Evolutionary conservation across 2,113 vertebrate species (phyloP).

Genomic region (Neotragus pygmaeus): DNA sequence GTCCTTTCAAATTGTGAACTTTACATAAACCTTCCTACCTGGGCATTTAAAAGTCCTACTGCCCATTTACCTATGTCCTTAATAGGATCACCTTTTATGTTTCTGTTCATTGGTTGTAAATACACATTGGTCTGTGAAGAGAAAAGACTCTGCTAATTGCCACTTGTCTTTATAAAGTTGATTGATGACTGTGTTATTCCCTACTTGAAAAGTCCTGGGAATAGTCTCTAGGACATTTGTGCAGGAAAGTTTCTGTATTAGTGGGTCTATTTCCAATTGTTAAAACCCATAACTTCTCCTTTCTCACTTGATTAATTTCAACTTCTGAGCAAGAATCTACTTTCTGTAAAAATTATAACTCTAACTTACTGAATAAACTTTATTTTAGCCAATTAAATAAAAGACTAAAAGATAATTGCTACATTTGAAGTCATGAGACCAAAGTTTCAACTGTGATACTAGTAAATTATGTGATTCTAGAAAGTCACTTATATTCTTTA

Average conservation of each 20-base stretch:
- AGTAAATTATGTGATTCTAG: not conserved
- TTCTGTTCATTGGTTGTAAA: not conserved
- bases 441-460: not conserved
- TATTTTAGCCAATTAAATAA: not conserved
- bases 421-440: not conserved
- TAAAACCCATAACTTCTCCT: not conserved
- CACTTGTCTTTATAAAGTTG: not conserved
- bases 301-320: not conserved
- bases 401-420: not conserved
- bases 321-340: not conserved
- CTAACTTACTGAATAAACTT: slow-evolving; percentile 2
- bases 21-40: not conserved
- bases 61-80: not conserved
- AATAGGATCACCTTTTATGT: not conserved
- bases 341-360: not conserved
- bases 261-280: not conserved
- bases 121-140: no score
- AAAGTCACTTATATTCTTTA: not conserved
- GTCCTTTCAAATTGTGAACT: not conserved
- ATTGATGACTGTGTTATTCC: rapidly evolving
- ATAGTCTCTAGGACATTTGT: not conserved
- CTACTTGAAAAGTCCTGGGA: not conserved
- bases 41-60: not conserved
- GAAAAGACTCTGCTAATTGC: not conserved
- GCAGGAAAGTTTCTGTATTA: not conserved